Percentiles rank a stretch among this genome's conserved stretches.
Evolutionary conservation across 1,140 invertebrate genomes (phyloP).

Genomic region (Euwallacea similis): DNA sequence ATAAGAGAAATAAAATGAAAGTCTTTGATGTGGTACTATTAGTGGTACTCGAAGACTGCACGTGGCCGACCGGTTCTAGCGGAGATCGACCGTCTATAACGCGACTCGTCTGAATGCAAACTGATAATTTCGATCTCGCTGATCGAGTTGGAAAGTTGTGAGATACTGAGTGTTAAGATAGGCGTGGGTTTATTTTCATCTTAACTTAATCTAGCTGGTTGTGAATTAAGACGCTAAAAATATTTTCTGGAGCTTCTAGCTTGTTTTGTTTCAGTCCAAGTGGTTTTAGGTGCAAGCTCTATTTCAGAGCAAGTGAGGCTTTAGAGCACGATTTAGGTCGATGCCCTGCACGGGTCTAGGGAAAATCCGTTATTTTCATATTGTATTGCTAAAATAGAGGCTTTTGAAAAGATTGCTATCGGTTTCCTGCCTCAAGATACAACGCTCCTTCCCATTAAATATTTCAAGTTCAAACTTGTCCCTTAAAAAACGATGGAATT

Average conservation of each 20-base stretch:
- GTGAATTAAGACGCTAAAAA: neutral
- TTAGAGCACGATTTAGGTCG: no score
- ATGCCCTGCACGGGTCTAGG: no score
- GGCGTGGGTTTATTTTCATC: neutral
- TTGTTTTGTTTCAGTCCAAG: no score
- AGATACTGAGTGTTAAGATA: conserved; percentile 1
- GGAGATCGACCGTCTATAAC: neutral
- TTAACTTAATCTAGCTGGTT: conserved; percentile 1
- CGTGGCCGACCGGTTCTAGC: neutral
- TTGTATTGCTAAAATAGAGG: no score
- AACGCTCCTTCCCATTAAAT: no score
- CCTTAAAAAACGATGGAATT: no score
- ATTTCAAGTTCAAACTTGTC: no score
- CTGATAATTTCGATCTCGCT: neutral
- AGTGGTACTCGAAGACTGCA: neutral
- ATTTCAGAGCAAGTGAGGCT: no score
- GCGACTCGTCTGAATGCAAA: neutral
- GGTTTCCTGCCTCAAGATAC: no score
- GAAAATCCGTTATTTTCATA: no score
- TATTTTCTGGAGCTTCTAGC: neutral
- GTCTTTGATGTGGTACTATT: neutral
- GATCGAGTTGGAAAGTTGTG: neutral
- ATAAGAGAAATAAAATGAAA: conserved; percentile 8
- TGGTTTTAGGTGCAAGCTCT: no score
- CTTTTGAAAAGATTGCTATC: no score